Evolutionary conservation across 2,113 vertebrate species (phyloP).

Genomic region (Rhinichthys klamathensis): DNA sequence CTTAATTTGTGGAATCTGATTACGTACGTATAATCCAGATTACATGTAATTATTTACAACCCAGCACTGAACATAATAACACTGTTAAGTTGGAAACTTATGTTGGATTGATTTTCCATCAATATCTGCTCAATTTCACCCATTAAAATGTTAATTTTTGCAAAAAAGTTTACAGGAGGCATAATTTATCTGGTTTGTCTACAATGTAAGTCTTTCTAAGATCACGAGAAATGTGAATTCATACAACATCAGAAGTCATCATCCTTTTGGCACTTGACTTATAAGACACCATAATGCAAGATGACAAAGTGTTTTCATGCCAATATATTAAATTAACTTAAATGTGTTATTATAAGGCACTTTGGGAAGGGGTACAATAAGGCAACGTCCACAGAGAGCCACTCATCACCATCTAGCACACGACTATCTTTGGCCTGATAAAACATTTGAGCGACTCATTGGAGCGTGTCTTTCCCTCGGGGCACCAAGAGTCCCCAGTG

Average conservation of each 20-base stretch:
- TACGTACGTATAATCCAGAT: no score
- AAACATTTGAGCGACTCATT: conserved; percentile 70
- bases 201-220: neutral
- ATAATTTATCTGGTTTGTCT: neutral
- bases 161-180: neutral
- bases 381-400: conserved; percentile 44
- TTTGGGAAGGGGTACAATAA: conserved; percentile 22
- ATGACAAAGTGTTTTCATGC: conserved; percentile 16
- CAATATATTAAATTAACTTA: conserved; percentile 24
- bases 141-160: neutral
- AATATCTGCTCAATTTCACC: neutral
- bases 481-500: conserved; percentile 67
- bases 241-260: neutral
- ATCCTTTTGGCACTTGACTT: neutral
- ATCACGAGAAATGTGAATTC: neutral
- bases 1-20: no score
- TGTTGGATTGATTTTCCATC: neutral
- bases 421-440: conserved; percentile 67
- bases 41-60: no score
- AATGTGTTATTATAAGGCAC: conserved; percentile 20
- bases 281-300: neutral
- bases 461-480: conserved; percentile 66
- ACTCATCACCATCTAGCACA: conserved; percentile 46
- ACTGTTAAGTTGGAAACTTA: neutral
- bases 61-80: no score